Evolutionary conservation across 2,888 invertebrate genomes (phyloP).

Genomic region (Hypsopygia costalis): DNA sequence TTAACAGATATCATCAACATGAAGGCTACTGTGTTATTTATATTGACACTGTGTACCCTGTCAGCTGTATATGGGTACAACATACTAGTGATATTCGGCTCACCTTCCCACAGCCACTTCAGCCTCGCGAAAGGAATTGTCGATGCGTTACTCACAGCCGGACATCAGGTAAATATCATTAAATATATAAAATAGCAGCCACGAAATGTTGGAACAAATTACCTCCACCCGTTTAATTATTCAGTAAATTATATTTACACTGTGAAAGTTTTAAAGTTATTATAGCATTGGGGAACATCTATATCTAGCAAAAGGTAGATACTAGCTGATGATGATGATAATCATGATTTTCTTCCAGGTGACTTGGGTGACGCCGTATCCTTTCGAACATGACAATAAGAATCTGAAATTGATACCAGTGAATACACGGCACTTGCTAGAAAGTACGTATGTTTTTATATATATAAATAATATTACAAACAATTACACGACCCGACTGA

Average conservation of each 20-base stretch:
- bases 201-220: too few relatives aligned
- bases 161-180: slow-evolving; percentile 47
- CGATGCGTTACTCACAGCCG: slow-evolving; percentile 38
- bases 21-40: slow-evolving; percentile 19
- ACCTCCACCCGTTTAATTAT: too few relatives aligned
- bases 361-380: slow-evolving; percentile 46
- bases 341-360: slow-evolving; percentile 30
- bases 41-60: slow-evolving; percentile 13
- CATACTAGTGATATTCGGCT: slow-evolving; percentile 38
- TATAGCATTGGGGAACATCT: too few relatives aligned
- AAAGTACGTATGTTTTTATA: slow-evolving; percentile 19
- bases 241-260: too few relatives aligned
- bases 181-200: too few relatives aligned
- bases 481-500: too few relatives aligned
- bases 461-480: too few relatives aligned
- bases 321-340: too few relatives aligned
- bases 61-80: slow-evolving; percentile 28
- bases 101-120: slow-evolving; percentile 48
- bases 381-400: slow-evolving; percentile 28
- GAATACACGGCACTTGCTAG: slow-evolving; percentile 9
- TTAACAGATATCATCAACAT: slow-evolving; percentile 5
- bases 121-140: slow-evolving; percentile 43
- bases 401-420: slow-evolving; percentile 22
- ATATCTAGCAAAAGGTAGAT: too few relatives aligned
- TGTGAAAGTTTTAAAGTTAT: too few relatives aligned